Evolutionary conservation across 2,888 invertebrate species (phyloP), one percentile per base, ranked within the genome.

Genomic region (Peribatodes rhomboidaria): DNA sequence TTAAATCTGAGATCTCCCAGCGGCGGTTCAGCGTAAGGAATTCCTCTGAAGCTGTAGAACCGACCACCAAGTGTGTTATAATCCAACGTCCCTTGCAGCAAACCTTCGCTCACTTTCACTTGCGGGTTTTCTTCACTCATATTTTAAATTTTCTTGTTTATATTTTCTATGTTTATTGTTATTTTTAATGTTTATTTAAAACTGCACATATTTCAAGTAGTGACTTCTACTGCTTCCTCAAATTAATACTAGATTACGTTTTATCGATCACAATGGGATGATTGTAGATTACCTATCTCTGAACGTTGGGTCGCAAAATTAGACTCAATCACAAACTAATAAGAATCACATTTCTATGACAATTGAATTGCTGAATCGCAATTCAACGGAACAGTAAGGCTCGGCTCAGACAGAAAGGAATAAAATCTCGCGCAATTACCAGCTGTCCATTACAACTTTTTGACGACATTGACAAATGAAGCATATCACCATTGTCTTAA

Each of bases 21-120:
- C 0, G 90, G 89, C 0, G 89, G 87, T 42, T 79, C 79, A 0
- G 88, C 89, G n/a, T 86, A 90, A 0, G 89, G 89, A 18, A 90
- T 84, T 0, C 89, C 88, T 62, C 85, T 89, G 60, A 90, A 90
- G 65, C 88, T 87, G 67, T 71, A 82, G 64, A 76, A 87, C 3
- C 70, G 61, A 6, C 75, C 80, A 2, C 84, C 87, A 41, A 79
- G 81, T 47, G 78, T 74, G 65, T 83, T 85, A 0, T 77, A 22
- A 6, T 83, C 64, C 1, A 71, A n/a, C 39, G 83, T 81, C 1
- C 89, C 89, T 61, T 85, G 84, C 31, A 89, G 47, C 0, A 77
- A 13, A 0, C 89, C 89, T 7, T 86, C 85, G 13, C 65, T 72
- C 1, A 85, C 76, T 42, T 52, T 67, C 14, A 85, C 80, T 70